These are phyloP conservation scores for Drosophila affinis DNA, from an alignment of 2,888 invertebrate genomes.

Conservation along the genomic window DNA sequence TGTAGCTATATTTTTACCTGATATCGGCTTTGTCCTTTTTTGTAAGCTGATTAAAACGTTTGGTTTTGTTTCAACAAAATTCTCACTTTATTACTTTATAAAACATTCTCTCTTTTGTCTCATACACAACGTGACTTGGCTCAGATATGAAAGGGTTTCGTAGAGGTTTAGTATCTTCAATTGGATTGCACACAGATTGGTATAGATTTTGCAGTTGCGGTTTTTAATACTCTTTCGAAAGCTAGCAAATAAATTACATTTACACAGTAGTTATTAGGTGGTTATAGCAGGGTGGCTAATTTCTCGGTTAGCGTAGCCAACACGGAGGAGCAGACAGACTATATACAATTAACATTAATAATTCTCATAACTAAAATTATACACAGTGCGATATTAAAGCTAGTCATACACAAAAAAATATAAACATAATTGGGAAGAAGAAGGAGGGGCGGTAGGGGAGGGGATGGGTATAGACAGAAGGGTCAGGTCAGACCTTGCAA, in stretches of 20 bases:
- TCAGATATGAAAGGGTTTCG: conserved; percentile 50
- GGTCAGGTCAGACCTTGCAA: conserved; percentile 53
- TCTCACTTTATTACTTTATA: conserved; percentile 67
- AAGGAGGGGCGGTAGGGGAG: background rate
- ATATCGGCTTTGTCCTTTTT: no score
- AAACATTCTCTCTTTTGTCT: conserved; percentile 53
- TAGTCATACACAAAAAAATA: conserved; percentile 61
- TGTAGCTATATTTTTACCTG: no score
- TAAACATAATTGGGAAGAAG: conserved; percentile 55
- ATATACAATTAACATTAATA: conserved; percentile 66
- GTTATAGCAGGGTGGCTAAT: conserved; percentile 29
- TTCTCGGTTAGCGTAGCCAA: conserved; percentile 24
- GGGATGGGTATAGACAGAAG: background rate
- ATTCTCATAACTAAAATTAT: conserved; percentile 74
- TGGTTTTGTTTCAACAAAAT: conserved; percentile 49
- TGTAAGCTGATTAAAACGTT: background rate
- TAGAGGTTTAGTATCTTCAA: conserved; percentile 18
- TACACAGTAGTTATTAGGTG: conserved; percentile 36
- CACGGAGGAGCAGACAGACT: conserved; percentile 42
- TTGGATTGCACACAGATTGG: conserved; percentile 32
- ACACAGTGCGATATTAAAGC: conserved; percentile 62
- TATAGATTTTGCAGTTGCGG: conserved; percentile 15
- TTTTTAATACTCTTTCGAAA: conserved; percentile 47
- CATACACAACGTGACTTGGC: conserved; percentile 52
- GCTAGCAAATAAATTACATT: conserved; percentile 53